These are phyloP conservation scores for Anas platyrhynchos DNA, from an alignment of 2,113 vertebrate genomes.

Conservation along the genomic window DNA sequence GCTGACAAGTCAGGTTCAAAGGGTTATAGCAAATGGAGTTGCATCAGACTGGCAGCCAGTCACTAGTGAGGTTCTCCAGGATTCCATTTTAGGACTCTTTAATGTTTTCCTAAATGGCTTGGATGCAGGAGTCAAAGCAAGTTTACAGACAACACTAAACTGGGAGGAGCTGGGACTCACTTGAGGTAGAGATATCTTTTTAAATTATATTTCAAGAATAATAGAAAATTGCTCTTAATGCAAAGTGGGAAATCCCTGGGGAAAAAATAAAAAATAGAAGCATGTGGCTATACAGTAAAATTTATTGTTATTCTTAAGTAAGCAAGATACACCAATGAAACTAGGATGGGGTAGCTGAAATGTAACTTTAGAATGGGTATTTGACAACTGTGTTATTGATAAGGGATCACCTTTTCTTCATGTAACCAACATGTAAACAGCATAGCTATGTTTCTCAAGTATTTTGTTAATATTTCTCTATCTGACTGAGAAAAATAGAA, in stretches of 20 bases:
- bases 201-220: not conserved
- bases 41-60: too few species aligned
- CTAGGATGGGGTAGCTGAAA: not conserved
- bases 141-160: too few species aligned
- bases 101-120: too few species aligned
- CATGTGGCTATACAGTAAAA: too few species aligned
- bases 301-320: not conserved
- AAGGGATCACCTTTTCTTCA: not conserved
- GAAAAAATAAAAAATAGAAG: not conserved
- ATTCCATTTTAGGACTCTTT: too few species aligned
- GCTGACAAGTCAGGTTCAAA: too few species aligned
- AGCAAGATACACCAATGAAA: not conserved
- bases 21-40: too few species aligned
- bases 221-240: not conserved
- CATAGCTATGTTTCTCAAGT: rapidly evolving
- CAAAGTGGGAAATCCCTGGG: not conserved
- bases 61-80: too few species aligned
- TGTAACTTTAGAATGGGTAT: not conserved
- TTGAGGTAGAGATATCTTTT: too few species aligned
- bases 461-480: not conserved
- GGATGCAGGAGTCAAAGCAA: too few species aligned
- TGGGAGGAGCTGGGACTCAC: too few species aligned
- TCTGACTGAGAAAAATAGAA: not conserved
- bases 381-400: not conserved
- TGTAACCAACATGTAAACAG: not conserved